phyloP scores from a whole-genome alignment of 2,113 vertebrate genomes.

The Microtus montanus region DNA sequence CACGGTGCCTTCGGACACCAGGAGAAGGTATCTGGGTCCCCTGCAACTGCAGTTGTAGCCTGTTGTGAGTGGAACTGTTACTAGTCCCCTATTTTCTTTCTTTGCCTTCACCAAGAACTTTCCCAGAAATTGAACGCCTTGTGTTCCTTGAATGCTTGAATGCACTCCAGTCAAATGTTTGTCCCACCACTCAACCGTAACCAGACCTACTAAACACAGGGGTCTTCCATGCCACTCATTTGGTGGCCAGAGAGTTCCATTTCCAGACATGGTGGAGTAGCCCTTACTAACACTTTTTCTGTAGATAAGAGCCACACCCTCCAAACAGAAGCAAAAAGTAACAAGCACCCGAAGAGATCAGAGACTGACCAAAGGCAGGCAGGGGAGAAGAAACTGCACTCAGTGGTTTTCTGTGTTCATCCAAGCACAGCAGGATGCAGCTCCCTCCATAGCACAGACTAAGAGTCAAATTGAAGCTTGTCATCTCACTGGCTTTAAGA shows the following conservation, averaged over 20 bases:
- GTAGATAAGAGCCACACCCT: not conserved
- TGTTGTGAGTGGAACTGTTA: not conserved
- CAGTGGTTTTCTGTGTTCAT: not conserved
- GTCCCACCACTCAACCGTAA: too few relatives aligned
- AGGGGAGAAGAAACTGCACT: not conserved
- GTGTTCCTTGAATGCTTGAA: not conserved
- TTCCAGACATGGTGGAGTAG: not conserved
- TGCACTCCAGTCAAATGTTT: not conserved
- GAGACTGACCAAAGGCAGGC: not conserved
- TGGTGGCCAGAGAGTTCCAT: not conserved
- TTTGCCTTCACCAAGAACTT: not conserved
- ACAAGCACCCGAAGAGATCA: not conserved
- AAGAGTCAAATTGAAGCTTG: not conserved
- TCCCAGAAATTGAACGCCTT: not conserved
- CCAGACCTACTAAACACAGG: fast-evolving
- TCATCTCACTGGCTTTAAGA: not conserved
- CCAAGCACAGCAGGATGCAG: not conserved
- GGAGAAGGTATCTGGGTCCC: not conserved
- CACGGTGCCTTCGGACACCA: not conserved
- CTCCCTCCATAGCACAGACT: not conserved
- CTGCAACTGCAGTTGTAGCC: not conserved
- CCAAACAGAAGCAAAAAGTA: not conserved
- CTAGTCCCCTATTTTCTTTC: not conserved
- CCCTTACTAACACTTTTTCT: not conserved
- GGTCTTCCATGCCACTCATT: not conserved